Base-by-base conservation (phyloP, 2,797 vertebrate genomes). In the Clamator glandarius region DNA sequence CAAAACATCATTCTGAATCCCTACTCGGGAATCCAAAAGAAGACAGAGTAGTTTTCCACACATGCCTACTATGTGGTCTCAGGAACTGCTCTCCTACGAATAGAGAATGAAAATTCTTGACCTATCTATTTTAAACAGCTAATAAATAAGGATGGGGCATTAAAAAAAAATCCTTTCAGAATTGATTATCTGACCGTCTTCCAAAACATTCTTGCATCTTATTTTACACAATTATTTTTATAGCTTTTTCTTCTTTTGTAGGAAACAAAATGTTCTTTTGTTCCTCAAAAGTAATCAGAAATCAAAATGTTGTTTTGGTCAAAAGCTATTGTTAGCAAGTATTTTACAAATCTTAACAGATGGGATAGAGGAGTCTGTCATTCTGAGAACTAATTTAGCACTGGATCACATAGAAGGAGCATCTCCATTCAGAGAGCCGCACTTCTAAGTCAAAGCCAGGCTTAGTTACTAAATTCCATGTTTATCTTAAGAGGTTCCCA, bases 281-380 rank as follows among this genome's bases (percentile, higher is more conserved):
- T 75, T 57, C 72, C 70, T 86, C 57, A 82, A 82, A 85, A 95
- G 46, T 76, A 91, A 88, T 51, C 36, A 21, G 5, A 59, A 90
- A 90, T 21, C 52, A 92, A 92, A 93, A 93, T 39, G 67, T 87
- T 86, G 70, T 90, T 88, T 86, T 73, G 77, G 90, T 94, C 88
- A 84, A 87, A 96, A 92, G 44, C 80, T 93, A 91, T 92, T 93
- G 58, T 95, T 95, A 84, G 80, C 61, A 79, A 51, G 39, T 58
- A 76, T 90, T 92, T 91, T 82, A 90, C 83, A 92, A 88, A 81
- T 70, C 66, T 91, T 91, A 95, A 91, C 83, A 92, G 74, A 92
- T 70, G 74, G 76, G 59, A 90, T 61, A n/a, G 77, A 92, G 41
- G 8, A 89, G 29, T 67, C 59, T 91, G 52, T 73, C 88, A 66